A percentile compares a stretch with the other conserved stretches of the same genome.
phyloP scores from a whole-genome alignment of 2,113 vertebrate species.

The Ibidorhyncha struthersii region DNA sequence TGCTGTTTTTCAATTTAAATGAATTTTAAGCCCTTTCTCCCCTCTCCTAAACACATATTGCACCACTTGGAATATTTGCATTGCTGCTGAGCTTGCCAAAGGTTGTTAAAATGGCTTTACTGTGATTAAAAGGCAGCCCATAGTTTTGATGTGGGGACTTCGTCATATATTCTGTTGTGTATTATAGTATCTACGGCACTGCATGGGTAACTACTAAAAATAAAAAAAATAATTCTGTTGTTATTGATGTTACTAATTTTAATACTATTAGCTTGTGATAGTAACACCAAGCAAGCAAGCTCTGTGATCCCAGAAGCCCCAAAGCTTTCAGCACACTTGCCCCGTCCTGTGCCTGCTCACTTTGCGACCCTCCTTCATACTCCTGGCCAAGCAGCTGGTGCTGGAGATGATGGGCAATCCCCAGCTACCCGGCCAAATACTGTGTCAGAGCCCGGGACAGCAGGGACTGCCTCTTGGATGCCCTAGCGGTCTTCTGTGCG shows the following conservation, averaged over 20 bases:
- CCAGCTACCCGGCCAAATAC: not conserved
- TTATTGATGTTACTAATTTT: not conserved
- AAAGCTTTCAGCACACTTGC: not conserved
- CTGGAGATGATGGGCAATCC: not conserved
- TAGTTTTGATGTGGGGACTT: not conserved
- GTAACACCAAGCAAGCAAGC: not conserved
- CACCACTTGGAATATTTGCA: constrained; percentile 4
- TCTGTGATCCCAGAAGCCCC: not conserved
- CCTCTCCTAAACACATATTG: constrained; percentile 9
- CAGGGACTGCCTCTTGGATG: not conserved
- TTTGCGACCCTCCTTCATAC: not conserved
- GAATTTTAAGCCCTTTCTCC: constrained; percentile 37
- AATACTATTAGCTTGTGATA: not conserved
- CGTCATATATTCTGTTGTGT: not conserved
- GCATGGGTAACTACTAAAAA: not conserved
- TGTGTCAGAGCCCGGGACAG: not conserved
- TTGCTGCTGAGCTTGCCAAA: constrained; percentile 8
- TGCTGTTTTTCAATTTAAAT: constrained; percentile 60
- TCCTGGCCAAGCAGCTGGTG: not conserved
- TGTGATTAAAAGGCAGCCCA: not conserved
- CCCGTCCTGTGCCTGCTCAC: accelerated
- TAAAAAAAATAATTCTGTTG: not conserved
- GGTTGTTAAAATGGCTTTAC: not conserved
- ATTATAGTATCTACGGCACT: not conserved
- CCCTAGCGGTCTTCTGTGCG: not conserved